Conservation (phyloP, 2,888 invertebrate species). For the Acanthosepion lycidas region DNA sequence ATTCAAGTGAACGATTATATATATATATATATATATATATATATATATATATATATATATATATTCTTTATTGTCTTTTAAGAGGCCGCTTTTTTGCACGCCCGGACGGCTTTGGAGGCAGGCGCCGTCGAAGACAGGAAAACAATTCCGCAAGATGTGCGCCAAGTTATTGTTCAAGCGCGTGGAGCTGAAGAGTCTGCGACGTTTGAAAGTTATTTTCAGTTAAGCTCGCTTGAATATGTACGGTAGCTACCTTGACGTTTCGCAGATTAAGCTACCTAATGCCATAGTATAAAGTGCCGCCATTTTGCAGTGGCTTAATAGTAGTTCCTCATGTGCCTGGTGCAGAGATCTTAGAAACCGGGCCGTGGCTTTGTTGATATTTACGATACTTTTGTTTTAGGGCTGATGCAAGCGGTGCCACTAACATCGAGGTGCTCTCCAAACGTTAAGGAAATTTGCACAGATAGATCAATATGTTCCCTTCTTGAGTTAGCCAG, state of each 20-base stretch:
- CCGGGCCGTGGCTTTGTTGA: too few relatives aligned
- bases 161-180: background rate
- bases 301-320: too few relatives aligned
- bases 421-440: too few relatives aligned
- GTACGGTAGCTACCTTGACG: background rate
- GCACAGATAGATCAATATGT: too few relatives aligned
- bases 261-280: background rate
- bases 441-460: too few relatives aligned
- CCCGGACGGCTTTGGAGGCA: background rate
- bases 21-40: background rate
- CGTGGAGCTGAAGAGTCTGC: background rate
- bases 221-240: constrained; percentile 11
- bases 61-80: background rate
- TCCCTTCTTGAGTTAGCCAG: too few relatives aligned
- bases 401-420: too few relatives aligned
- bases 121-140: background rate
- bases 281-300: background rate
- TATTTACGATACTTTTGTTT: too few relatives aligned
- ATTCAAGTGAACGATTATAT: too few relatives aligned
- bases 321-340: too few relatives aligned
- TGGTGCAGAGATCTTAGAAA: too few relatives aligned
- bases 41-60: background rate
- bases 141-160: background rate
- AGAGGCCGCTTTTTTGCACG: background rate
- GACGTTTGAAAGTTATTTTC: background rate